Evolutionary conservation across 2,113 vertebrate species (phyloP).

Genomic region (Campylomormyrus numenius): DNA sequence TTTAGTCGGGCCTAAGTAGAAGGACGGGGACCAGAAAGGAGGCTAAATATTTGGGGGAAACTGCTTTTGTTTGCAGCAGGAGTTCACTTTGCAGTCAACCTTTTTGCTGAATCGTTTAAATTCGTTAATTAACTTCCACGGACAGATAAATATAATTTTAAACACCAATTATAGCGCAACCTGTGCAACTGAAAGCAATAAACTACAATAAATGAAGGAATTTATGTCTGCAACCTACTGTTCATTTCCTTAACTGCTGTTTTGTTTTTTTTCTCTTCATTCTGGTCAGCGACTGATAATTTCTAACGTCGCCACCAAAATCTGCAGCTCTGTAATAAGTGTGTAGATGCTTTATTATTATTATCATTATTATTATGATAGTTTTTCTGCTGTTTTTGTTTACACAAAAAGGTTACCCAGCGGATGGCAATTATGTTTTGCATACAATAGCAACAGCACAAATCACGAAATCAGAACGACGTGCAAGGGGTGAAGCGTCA

Average conservation of each 20-base stretch:
- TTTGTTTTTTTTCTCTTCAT: background rate
- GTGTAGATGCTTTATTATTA: background rate
- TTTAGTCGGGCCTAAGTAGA: background rate
- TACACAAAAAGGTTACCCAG: background rate
- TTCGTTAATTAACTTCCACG: conserved; percentile 1
- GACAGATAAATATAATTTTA: conserved; percentile 12
- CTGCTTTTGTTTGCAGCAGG: background rate
- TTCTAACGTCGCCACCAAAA: background rate
- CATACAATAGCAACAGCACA: background rate
- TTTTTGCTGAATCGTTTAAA: background rate
- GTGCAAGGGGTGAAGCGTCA: background rate
- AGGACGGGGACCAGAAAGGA: background rate
- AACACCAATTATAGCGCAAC: background rate
- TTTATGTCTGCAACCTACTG: background rate
- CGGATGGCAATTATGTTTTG: background rate
- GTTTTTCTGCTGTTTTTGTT: background rate
- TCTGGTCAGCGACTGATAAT: background rate
- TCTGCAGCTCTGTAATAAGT: background rate
- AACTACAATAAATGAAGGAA: background rate
- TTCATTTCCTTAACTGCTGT: conserved; percentile 7
- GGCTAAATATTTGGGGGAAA: background rate
- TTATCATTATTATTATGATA: background rate
- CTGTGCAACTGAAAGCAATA: background rate
- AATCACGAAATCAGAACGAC: background rate
- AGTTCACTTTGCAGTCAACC: background rate